phyloP scores from a whole-genome alignment of 2,888 invertebrate species.

The Formica aserva region DNA sequence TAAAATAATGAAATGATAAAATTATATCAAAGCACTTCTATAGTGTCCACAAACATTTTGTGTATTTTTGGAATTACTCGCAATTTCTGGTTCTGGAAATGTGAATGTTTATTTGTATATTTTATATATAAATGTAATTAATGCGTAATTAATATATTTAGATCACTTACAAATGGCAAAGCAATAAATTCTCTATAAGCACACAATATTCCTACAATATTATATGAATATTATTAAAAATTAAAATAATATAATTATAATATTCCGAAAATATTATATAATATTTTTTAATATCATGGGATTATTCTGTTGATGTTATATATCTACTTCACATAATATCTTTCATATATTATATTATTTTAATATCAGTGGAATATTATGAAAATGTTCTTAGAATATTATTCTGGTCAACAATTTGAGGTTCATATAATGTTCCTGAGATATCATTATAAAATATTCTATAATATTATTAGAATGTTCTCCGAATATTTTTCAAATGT shows the following conservation, averaged over 20 bases:
- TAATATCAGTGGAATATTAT: not conserved
- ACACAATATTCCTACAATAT: not conserved
- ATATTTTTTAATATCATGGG: not conserved
- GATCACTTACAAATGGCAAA: no score
- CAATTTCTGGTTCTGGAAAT: no score
- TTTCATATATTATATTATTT: not conserved
- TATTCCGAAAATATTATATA: not conserved
- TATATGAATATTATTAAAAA: not conserved
- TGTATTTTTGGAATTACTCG: no score
- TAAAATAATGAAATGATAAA: no score
- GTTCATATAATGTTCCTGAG: not conserved
- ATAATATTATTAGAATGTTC: no score
- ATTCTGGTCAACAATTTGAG: not conserved
- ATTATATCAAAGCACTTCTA: no score
- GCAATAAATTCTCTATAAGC: not conserved
- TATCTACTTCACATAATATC: not conserved
- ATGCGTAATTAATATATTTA: no score
- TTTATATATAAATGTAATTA: no score
- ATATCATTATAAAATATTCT: not conserved
- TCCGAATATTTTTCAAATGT: no score
- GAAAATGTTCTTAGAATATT: not conserved
- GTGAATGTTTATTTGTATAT: no score
- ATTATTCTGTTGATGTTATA: not conserved
- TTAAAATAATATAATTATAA: not conserved
- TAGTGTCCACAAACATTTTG: no score